Conservation (phyloP, 2,888 invertebrate species). For the Seladonia tumulorum region DNA sequence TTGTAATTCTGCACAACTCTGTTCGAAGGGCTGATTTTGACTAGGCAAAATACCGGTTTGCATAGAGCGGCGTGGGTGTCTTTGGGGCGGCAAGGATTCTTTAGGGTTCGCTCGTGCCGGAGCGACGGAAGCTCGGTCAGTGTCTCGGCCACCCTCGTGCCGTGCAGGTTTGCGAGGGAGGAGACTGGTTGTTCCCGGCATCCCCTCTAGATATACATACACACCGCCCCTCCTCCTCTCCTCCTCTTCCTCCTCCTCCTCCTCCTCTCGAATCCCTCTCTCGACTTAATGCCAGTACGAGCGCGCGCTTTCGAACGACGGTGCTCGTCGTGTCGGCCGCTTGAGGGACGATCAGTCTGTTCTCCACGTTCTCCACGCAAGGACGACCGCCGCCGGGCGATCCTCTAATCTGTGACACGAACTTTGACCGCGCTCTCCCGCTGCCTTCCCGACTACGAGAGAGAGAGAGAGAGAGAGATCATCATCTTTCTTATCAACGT, state of each 20-base stretch:
- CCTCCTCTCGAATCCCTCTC: slow-evolving; percentile 61
- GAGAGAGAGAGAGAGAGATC: slow-evolving; percentile 10
- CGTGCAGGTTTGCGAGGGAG: slow-evolving; percentile 70
- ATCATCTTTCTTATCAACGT: slow-evolving; percentile 34
- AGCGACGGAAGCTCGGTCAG: slow-evolving; percentile 72
- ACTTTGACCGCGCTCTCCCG: slow-evolving; percentile 71
- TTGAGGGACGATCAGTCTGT: slow-evolving; percentile 78
- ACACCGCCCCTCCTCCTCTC: slow-evolving; percentile 49
- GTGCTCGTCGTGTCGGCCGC: slow-evolving; percentile 74
- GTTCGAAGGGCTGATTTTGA: neutral
- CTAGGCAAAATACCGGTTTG: neutral
- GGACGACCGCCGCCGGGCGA: slow-evolving; percentile 66
- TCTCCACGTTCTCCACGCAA: slow-evolving; percentile 80
- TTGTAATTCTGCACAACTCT: too few relatives aligned
- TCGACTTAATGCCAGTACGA: slow-evolving; percentile 73
- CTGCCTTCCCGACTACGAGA: slow-evolving; percentile 27
- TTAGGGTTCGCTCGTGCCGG: slow-evolving; percentile 45
- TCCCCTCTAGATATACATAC: slow-evolving; percentile 67
- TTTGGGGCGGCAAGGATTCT: slow-evolving; percentile 44
- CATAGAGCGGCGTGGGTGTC: slow-evolving; percentile 23
- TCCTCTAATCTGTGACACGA: slow-evolving; percentile 56
- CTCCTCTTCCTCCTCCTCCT: slow-evolving; percentile 50
- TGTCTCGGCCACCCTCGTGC: slow-evolving; percentile 76
- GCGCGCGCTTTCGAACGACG: slow-evolving; percentile 81
- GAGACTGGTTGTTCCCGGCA: slow-evolving; percentile 65